Conservation (phyloP, 1,140 invertebrate species). For the Achroia grisella region DNA sequence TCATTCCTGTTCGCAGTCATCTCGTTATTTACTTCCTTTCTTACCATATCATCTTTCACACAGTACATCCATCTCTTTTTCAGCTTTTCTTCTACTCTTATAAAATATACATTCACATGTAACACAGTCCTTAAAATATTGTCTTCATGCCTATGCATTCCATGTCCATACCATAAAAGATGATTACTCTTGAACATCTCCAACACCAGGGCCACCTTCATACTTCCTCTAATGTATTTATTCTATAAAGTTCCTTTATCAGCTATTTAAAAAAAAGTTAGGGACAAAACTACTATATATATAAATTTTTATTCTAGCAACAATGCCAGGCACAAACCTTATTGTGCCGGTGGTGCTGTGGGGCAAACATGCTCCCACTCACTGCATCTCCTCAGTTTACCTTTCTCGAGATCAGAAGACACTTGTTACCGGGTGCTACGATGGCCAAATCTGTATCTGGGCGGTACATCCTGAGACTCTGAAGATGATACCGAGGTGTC, state of each 20-base stretch:
- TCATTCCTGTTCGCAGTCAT: too few relatives aligned
- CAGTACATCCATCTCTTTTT: too few relatives aligned
- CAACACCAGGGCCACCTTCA: too few relatives aligned
- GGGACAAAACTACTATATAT: not conserved
- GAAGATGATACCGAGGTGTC: slow-evolving; percentile 94
- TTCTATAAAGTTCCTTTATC: too few relatives aligned
- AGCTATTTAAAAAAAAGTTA: not conserved
- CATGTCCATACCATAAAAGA: too few relatives aligned
- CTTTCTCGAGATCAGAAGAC: slow-evolving; percentile 94
- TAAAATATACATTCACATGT: too few relatives aligned
- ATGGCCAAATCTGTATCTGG: slow-evolving; percentile 99
- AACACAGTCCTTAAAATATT: too few relatives aligned
- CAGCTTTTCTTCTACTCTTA: too few relatives aligned
- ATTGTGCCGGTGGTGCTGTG: slow-evolving; percentile 98
- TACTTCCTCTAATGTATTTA: too few relatives aligned
- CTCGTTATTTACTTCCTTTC: too few relatives aligned
- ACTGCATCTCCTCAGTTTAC: slow-evolving; percentile 96
- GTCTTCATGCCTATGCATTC: too few relatives aligned
- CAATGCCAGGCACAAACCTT: slow-evolving; percentile 90
- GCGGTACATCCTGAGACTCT: slow-evolving; percentile 86
- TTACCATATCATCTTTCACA: too few relatives aligned
- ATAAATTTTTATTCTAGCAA: slow-evolving; percentile 31
- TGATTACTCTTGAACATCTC: not conserved
- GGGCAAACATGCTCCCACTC: slow-evolving; percentile 95
- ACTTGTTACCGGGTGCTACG: slow-evolving; percentile 96